A percentile compares a stretch with the other conserved stretches of the same genome.
Conservation (phyloP, 2,113 vertebrate genomes). For the Suricata suricatta region DNA sequence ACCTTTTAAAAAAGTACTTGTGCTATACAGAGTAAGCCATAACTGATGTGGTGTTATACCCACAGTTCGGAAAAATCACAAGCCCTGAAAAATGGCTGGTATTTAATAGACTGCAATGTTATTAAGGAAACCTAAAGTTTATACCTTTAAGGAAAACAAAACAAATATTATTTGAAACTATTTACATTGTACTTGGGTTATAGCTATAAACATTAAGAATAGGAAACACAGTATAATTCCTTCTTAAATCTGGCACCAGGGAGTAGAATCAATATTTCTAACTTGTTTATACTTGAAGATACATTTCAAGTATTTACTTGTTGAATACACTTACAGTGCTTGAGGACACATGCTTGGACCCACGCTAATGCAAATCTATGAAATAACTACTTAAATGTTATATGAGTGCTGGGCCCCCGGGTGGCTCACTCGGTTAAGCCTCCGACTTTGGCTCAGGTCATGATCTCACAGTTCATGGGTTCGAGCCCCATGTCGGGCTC, state of each 20-base stretch:
- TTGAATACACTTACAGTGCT: background rate
- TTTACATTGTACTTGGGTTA: background rate
- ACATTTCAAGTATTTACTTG: background rate
- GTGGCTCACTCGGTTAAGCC: no score
- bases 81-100: background rate
- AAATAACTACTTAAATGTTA: background rate
- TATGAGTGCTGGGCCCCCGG: background rate
- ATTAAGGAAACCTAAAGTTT: conserved; percentile 34
- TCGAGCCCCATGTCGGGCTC: no score
- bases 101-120: background rate
- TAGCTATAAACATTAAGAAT: conserved; percentile 9
- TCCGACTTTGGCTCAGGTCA: no score
- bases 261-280: background rate
- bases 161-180: background rate
- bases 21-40: background rate
- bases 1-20: background rate
- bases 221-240: conserved; percentile 14
- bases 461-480: no score
- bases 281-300: background rate
- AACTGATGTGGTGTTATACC: background rate
- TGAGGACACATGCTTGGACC: background rate
- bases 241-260: background rate
- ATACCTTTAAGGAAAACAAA: conserved; percentile 50
- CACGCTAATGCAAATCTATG: background rate
- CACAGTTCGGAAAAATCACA: conserved; percentile 17